Evolutionary conservation across 2,797 vertebrate species (phyloP).

Genomic region (Schizothorax lantsangensis): DNA sequence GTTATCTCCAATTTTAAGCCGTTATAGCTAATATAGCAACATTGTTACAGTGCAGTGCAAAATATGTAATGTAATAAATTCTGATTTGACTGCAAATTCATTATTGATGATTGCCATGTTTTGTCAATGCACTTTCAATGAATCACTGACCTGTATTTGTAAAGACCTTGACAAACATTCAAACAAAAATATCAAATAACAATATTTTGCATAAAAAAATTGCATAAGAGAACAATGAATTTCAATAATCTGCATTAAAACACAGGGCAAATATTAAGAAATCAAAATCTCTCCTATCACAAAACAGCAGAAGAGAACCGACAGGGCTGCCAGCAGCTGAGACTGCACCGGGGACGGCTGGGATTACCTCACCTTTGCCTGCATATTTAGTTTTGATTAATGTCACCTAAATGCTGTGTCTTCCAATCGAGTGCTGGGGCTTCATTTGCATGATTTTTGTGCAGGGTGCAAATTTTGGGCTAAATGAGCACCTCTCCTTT

Average conservation of each 20-base stretch:
- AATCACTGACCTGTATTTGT: background rate
- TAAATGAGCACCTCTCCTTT: slow-evolving; percentile 82
- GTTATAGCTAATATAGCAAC: background rate
- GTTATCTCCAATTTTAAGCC: background rate
- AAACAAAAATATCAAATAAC: background rate
- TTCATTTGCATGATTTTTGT: slow-evolving; percentile 90
- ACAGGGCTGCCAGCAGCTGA: slow-evolving; percentile 70
- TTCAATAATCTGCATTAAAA: background rate
- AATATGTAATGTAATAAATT: background rate
- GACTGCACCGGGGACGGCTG: slow-evolving; percentile 77
- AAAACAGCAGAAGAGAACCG: background rate
- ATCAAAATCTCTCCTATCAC: background rate
- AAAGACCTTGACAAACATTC: background rate
- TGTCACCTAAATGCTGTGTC: slow-evolving; percentile 86
- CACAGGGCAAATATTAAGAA: background rate
- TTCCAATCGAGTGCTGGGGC: slow-evolving; percentile 77
- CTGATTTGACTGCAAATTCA: background rate
- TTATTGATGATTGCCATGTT: background rate
- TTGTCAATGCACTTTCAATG: background rate
- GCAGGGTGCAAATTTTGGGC: slow-evolving; percentile 82
- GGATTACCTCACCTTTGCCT: slow-evolving; percentile 86
- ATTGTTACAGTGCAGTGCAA: background rate
- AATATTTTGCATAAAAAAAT: background rate
- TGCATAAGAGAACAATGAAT: background rate
- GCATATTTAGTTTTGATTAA: slow-evolving; percentile 88